Conservation (phyloP, 2,113 vertebrate species). For the Boulengeromyrus knoepffleri region DNA sequence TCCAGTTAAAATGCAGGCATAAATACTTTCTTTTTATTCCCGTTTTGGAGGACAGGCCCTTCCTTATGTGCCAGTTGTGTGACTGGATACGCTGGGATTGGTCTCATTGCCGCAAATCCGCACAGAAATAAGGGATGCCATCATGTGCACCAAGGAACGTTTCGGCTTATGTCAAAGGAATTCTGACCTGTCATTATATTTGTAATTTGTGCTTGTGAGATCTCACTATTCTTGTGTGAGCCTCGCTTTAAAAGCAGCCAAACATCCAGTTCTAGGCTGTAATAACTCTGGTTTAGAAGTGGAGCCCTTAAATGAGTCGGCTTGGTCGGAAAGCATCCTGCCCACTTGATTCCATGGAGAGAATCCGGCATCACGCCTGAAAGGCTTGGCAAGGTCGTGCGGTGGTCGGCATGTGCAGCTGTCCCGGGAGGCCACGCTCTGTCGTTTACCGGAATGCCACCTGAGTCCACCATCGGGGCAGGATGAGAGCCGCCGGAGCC, state of each 20-base stretch:
- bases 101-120: background rate
- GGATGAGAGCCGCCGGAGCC: conserved; percentile 15
- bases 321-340: background rate
- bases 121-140: background rate
- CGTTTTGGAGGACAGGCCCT: background rate
- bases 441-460: background rate
- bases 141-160: background rate
- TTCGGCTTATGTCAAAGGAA: background rate
- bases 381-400: background rate
- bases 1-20: conserved; percentile 53
- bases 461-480: conserved; percentile 12
- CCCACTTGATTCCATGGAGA: background rate
- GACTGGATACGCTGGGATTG: background rate
- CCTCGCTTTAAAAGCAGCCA: background rate
- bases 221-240: background rate
- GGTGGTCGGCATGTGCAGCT: background rate
- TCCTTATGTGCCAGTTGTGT: background rate
- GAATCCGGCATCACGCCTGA: background rate
- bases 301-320: background rate
- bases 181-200: background rate
- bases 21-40: conserved; percentile 40
- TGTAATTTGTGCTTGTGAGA: background rate
- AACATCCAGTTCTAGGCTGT: background rate
- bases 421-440: background rate
- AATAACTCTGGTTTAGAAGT: background rate